Conservation (phyloP, 2,113 vertebrate species). For the Pagrus major region DNA sequence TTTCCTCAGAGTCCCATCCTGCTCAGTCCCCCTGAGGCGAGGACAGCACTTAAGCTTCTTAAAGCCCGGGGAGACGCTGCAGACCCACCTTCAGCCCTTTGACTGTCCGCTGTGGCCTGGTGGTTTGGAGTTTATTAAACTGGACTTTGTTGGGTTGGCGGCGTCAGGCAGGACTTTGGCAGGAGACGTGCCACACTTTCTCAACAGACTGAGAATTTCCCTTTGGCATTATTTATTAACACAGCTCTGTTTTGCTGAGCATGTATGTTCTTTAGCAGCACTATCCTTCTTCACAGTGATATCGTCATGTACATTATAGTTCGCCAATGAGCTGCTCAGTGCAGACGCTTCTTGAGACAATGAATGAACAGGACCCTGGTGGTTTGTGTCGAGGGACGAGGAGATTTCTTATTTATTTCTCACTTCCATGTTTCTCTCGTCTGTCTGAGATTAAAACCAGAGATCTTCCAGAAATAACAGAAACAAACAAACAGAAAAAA, state of each 20-base stretch:
- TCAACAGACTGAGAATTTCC: neutral
- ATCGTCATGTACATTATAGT: neutral
- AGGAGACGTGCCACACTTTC: neutral
- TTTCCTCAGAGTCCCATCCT: neutral
- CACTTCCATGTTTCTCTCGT: slow-evolving; percentile 1
- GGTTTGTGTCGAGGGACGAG: neutral
- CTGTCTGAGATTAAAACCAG: slow-evolving; percentile 4
- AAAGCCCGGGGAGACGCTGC: neutral
- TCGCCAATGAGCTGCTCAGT: neutral
- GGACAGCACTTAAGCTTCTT: slow-evolving; percentile 2
- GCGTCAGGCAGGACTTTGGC: neutral
- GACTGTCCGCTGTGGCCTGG: too few relatives aligned
- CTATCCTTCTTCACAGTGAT: slow-evolving; percentile 10
- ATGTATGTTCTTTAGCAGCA: neutral
- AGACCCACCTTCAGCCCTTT: neutral
- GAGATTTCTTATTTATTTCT: neutral
- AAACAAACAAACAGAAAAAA: neutral
- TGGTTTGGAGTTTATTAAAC: neutral
- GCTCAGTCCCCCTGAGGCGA: neutral
- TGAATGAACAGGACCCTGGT: neutral
- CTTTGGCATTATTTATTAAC: neutral
- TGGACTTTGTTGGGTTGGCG: neutral
- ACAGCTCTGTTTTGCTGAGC: slow-evolving; percentile 10
- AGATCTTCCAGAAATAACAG: slow-evolving; percentile 7
- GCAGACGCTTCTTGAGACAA: neutral